A percentile compares a stretch with the other conserved stretches of the same genome.
phyloP scores from a whole-genome alignment of 2,888 invertebrate genomes.

The Imbricaverruca yamaguchii region DNA sequence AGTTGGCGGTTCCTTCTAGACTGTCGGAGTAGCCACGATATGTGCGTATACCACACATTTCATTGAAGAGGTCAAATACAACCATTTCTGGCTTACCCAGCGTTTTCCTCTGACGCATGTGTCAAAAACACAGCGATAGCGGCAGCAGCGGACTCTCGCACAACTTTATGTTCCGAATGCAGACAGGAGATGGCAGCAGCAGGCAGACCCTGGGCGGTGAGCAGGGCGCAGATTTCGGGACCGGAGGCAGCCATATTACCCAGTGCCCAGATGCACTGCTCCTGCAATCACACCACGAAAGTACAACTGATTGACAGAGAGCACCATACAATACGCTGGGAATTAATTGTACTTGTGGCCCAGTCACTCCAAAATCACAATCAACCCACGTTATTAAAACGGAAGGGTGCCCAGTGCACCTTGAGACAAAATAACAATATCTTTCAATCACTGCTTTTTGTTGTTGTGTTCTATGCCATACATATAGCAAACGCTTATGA shows the following conservation, averaged over 20 bases:
- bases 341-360: background rate
- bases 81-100: background rate
- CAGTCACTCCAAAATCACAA: background rate
- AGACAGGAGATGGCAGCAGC: conserved; percentile 8
- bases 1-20: too few species aligned
- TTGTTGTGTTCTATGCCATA: too few species aligned
- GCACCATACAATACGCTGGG: background rate
- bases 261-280: conserved; percentile 10
- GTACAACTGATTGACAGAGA: background rate
- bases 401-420: background rate
- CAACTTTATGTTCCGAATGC: background rate
- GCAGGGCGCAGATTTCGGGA: background rate
- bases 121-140: background rate
- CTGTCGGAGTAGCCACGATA: too few species aligned
- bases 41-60: too few species aligned
- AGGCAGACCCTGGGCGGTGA: background rate
- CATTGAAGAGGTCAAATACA: too few species aligned
- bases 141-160: background rate
- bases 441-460: too few species aligned
- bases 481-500: too few species aligned
- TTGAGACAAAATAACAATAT: too few species aligned
- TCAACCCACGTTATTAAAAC: background rate
- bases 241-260: background rate
- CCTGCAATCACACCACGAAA: background rate
- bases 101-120: background rate